phyloP scores from a whole-genome alignment of 2,888 invertebrate species.

The Eupithecia vulgata region DNA sequence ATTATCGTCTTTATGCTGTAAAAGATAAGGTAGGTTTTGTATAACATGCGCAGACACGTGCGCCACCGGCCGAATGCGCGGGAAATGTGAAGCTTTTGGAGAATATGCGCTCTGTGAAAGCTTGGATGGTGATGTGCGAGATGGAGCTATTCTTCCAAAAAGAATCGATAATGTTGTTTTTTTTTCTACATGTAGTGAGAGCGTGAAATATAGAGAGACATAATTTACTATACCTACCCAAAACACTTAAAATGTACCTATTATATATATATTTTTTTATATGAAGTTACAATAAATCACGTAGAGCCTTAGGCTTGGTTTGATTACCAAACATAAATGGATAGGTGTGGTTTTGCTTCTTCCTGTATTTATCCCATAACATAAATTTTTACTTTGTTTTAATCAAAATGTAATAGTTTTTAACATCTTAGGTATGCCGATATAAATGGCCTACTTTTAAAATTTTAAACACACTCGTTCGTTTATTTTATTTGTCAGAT shows the following conservation, averaged over 20 bases:
- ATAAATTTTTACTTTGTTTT: background rate
- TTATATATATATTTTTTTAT: no score
- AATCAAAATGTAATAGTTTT: background rate
- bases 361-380: background rate
- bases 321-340: background rate
- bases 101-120: slow-evolving; percentile 31
- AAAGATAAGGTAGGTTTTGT: slow-evolving; percentile 11
- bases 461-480: background rate
- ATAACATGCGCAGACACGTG: slow-evolving; percentile 25
- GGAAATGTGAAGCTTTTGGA: slow-evolving; percentile 28
- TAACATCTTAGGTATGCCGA: background rate
- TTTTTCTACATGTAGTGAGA: background rate
- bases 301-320: background rate
- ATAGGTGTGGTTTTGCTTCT: background rate
- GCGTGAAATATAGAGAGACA: background rate
- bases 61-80: slow-evolving; percentile 21
- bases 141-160: background rate
- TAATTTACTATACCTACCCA: background rate
- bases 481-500: background rate
- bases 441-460: background rate
- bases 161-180: background rate
- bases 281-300: background rate
- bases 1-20: slow-evolving; percentile 5
- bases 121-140: slow-evolving; percentile 23
- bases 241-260: no score